phyloP scores from a whole-genome alignment of 2,797 vertebrate species.

The Denticeps clupeoides region DNA sequence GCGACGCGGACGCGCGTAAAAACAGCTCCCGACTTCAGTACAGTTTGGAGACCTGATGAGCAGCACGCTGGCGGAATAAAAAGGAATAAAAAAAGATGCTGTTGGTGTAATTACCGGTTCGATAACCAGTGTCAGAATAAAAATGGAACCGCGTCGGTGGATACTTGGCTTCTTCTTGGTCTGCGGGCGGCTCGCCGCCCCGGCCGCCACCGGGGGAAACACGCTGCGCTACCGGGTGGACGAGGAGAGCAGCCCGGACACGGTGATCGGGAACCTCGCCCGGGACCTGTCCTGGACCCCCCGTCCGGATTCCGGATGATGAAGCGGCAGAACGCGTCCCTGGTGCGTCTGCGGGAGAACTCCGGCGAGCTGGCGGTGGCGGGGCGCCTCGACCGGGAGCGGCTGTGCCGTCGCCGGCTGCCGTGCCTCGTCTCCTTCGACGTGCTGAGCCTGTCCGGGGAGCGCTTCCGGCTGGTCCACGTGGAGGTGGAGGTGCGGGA shows the following conservation, averaged over 20 bases:
- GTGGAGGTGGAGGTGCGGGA: slow-evolving; percentile 55
- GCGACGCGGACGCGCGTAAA: slow-evolving; percentile 45
- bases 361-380: slow-evolving; percentile 9
- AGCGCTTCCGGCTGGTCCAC: slow-evolving; percentile 15
- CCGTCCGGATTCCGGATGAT: slow-evolving; percentile 64
- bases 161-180: slow-evolving; percentile 44
- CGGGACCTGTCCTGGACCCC: slow-evolving; percentile 79
- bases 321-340: no score
- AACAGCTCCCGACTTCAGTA: slow-evolving; percentile 51
- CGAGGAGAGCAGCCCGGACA: slow-evolving; percentile 80
- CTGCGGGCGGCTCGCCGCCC: slow-evolving; percentile 40
- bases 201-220: slow-evolving; percentile 60
- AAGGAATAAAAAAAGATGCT: no score
- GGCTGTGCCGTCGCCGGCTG: slow-evolving; percentile 11
- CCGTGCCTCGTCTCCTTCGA: slow-evolving; percentile 13
- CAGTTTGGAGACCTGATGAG: slow-evolving; percentile 41
- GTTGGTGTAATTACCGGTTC: not conserved
- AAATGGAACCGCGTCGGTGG: slow-evolving; percentile 38
- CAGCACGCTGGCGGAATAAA: no score
- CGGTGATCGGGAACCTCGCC: slow-evolving; percentile 84
- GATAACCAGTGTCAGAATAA: not conserved
- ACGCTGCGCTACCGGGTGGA: slow-evolving; percentile 81
- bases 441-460: slow-evolving; percentile 13
- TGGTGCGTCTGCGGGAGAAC: no score
- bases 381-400: slow-evolving; percentile 11